Evolutionary conservation across 2,797 vertebrate genomes (phyloP).

Genomic region (Morus bassanus): DNA sequence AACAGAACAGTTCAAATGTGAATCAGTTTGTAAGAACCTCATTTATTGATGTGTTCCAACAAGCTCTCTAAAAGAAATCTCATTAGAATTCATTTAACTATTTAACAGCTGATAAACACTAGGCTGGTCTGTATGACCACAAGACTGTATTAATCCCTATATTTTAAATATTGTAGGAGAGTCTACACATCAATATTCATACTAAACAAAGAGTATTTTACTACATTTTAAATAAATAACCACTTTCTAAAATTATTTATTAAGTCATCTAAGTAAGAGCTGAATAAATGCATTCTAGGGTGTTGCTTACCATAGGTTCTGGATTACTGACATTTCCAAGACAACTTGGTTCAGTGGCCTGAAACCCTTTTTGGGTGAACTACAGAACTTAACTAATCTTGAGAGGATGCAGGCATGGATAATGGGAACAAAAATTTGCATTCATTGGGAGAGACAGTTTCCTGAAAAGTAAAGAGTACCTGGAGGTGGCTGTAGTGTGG

Average conservation of each 20-base stretch:
- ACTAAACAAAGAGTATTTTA: background rate
- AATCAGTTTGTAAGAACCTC: background rate
- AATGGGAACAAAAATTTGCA: background rate
- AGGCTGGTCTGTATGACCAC: background rate
- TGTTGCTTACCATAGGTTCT: background rate
- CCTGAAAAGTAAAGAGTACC: background rate
- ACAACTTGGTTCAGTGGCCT: background rate
- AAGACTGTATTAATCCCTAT: background rate
- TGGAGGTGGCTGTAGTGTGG: background rate
- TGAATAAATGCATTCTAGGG: background rate
- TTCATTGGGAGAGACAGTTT: background rate
- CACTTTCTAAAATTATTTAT: background rate
- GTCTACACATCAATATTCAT: background rate
- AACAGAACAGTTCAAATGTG: background rate
- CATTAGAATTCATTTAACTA: background rate
- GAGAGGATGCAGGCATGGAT: background rate
- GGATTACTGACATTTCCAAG: background rate
- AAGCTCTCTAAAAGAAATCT: background rate
- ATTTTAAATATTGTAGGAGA: background rate
- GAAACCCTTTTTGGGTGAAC: background rate
- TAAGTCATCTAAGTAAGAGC: background rate
- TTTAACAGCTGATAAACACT: background rate
- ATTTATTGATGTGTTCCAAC: background rate
- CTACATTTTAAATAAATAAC: background rate
- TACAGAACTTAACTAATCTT: background rate